Conservation (phyloP, 2,888 invertebrate genomes). For the Pyrgus malvae region DNA sequence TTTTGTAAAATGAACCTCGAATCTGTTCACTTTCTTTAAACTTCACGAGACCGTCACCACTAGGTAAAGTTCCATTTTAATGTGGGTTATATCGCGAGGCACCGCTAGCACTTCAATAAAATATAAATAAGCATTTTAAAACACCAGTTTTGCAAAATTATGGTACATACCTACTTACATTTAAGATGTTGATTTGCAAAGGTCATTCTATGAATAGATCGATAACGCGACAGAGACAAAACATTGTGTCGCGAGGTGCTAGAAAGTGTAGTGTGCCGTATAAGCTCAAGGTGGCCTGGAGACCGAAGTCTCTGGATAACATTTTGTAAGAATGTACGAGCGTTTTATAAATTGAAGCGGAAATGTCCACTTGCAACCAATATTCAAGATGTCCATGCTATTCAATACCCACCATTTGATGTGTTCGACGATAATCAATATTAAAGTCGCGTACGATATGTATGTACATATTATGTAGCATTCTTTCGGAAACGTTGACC, state of each 20-base stretch:
- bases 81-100: too few species aligned
- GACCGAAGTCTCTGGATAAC: neutral
- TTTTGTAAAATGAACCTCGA: too few species aligned
- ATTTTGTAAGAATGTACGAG: slow-evolving; percentile 1
- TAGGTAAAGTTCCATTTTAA: too few species aligned
- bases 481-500: too few species aligned
- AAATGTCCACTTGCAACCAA: slow-evolving; percentile 8
- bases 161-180: neutral
- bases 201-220: slow-evolving; percentile 7
- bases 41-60: too few species aligned
- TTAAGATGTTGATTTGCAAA: slow-evolving; percentile 14
- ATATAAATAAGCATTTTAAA: too few species aligned
- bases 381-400: neutral
- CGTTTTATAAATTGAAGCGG: slow-evolving; percentile 7
- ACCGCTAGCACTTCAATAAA: too few species aligned
- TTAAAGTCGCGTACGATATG: too few species aligned
- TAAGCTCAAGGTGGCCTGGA: slow-evolving; percentile 17
- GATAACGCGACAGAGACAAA: slow-evolving; percentile 20
- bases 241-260: slow-evolving; percentile 8
- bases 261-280: slow-evolving; percentile 10
- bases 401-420: neutral
- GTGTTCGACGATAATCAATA: neutral
- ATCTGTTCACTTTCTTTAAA: too few species aligned
- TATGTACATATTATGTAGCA: too few species aligned
- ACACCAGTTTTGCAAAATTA: neutral